phyloP scores from a whole-genome alignment of 2,888 invertebrate genomes.

The Xylophagus ater region DNA sequence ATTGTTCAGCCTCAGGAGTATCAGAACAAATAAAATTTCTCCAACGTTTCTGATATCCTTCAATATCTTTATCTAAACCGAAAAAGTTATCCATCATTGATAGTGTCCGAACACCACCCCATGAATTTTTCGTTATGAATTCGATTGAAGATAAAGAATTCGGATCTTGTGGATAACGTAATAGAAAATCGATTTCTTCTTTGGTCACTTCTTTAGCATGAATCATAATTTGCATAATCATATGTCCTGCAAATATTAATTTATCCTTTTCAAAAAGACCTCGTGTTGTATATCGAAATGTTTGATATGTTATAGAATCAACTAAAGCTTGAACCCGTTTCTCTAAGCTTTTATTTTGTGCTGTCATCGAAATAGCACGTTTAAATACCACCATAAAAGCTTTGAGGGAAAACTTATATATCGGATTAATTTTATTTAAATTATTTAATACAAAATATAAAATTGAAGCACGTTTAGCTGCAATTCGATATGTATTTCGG shows the following conservation, averaged over 20 bases:
- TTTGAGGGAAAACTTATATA: slow-evolving; percentile 92
- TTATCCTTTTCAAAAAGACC: slow-evolving; percentile 90
- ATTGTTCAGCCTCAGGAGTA: slow-evolving; percentile 82
- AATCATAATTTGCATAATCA: slow-evolving; percentile 56
- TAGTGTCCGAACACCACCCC: slow-evolving; percentile 76
- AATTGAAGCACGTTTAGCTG: slow-evolving; percentile 77
- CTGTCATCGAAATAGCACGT: slow-evolving; percentile 65
- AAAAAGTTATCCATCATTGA: slow-evolving; percentile 71
- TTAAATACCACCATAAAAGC: slow-evolving; percentile 88
- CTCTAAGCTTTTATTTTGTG: slow-evolving; percentile 54
- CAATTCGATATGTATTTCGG: slow-evolving; percentile 75
- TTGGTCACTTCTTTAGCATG: slow-evolving; percentile 50
- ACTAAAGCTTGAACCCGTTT: slow-evolving; percentile 64
- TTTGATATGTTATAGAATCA: slow-evolving; percentile 77
- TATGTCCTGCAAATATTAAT: slow-evolving; percentile 79
- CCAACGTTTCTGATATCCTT: slow-evolving; percentile 87
- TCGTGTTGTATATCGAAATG: slow-evolving; percentile 79
- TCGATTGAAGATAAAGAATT: slow-evolving; percentile 61
- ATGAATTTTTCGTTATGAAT: slow-evolving; percentile 65
- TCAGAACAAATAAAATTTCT: slow-evolving; percentile 84
- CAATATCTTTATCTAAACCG: slow-evolving; percentile 83
- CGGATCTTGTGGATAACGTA: slow-evolving; percentile 73
- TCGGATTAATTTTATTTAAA: slow-evolving; percentile 81
- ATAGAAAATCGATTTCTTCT: slow-evolving; percentile 74
- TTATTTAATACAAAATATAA: slow-evolving; percentile 91